Percentiles rank a stretch among this genome's conserved stretches.
These are phyloP conservation scores for Romanogobio albipinnatus DNA, from an alignment of 2,113 vertebrate genomes.

Conservation along the genomic window DNA sequence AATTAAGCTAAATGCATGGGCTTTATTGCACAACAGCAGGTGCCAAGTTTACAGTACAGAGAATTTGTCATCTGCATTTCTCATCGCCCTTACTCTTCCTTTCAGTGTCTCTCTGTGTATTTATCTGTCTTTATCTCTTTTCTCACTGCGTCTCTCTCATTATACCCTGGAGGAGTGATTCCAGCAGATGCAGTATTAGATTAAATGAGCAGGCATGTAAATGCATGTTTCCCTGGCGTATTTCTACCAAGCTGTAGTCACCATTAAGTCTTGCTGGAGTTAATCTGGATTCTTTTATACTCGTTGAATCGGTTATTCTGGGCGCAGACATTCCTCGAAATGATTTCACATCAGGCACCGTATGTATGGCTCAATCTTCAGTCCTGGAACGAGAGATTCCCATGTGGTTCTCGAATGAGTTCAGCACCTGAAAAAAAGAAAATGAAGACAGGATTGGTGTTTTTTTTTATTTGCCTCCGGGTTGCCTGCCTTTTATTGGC, in stretches of 20 bases:
- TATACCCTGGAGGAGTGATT: conserved; percentile 14
- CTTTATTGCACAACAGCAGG: conserved; percentile 64
- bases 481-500: neutral
- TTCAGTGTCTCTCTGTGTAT: conserved; percentile 22
- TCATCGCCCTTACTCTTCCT: conserved; percentile 53
- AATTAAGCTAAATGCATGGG: conserved; percentile 64
- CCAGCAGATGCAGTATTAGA: conserved; percentile 7
- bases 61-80: conserved; percentile 69
- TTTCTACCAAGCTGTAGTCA: conserved; percentile 31
- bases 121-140: conserved; percentile 33
- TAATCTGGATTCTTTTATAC: conserved; percentile 47
- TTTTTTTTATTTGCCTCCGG: conserved; percentile 15
- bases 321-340: conserved; percentile 20
- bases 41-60: conserved; percentile 69
- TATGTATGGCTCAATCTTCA: conserved; percentile 22
- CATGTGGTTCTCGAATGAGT: conserved; percentile 23
- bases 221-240: conserved; percentile 21
- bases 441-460: conserved; percentile 21
- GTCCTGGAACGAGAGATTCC: conserved; percentile 12
- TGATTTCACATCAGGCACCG: conserved; percentile 27
- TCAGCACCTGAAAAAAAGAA: conserved; percentile 13
- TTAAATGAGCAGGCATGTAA: conserved; percentile 20
- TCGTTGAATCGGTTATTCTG: conserved; percentile 48
- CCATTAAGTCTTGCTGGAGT: conserved; percentile 38
- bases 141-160: conserved; percentile 18